Evolutionary conservation across 2,888 invertebrate species (phyloP), one percentile per base, ranked within the genome.

Genomic region (Eristalinus aeneus): DNA sequence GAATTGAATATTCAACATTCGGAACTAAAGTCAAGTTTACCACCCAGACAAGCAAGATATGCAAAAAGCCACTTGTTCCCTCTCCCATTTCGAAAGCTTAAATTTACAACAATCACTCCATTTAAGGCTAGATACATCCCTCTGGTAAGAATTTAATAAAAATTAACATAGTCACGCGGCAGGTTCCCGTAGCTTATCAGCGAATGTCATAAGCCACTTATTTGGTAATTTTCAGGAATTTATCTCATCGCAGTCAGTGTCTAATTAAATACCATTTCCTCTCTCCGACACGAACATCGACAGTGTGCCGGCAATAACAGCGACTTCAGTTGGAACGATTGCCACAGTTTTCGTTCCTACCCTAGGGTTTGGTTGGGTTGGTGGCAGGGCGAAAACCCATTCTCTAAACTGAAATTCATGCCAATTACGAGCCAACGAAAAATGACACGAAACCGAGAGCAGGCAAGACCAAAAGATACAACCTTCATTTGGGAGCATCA

Each of bases 131-230:
- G 39, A 64, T 46, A 65, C 64, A 36, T 36, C 32, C 39, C 9
- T 12, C 20, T 12, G n/a, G 12, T 23, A 12, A 10, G 68, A 68
- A 56, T 82, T 34, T 31, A 68, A 78, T 64, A 78, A 34, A 63
- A 73, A 68, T 78, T 71, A 72, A 68, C 77, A 46, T 72, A 78
- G 73, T 68, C 67, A 77, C 63, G 68, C 78, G 82, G 67, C 56
- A 58, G 16, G 63, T 61, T 27, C 68, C 58, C 67, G 23, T 36
- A 36, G 83, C 78, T 79, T 83, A 79, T 84, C 83, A 75, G 82
- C 73, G 64, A 71, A 74, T 61, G 74, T 84, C 83, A 84, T 74
- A 79, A 84, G 78, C 83, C 83, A 84, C 83, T 84, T 84, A 84
- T 79, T 79, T 84, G 74, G 83, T 31, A 75, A 84, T 79, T 84